Conservation (phyloP, 2,888 invertebrate genomes). For the Dastarcus helophoroides region DNA sequence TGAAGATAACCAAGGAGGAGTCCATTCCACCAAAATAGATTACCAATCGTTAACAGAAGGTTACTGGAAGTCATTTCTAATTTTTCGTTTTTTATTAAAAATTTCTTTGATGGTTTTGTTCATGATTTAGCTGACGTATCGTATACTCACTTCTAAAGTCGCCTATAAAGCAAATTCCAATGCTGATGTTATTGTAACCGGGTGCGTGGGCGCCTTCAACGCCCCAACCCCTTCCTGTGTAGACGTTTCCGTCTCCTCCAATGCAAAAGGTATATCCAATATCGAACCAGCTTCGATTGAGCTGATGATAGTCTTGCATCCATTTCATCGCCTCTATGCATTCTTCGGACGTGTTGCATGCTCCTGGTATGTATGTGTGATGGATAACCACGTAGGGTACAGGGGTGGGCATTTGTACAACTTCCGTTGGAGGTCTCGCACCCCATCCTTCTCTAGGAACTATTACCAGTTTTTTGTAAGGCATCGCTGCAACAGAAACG, state of each 20-base stretch:
- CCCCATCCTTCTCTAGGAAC: constrained; percentile 47
- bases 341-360: constrained; percentile 42
- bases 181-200: constrained; percentile 52
- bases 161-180: constrained; percentile 62
- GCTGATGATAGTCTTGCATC: constrained; percentile 56
- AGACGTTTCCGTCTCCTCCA: constrained; percentile 60
- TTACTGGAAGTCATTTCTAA: too few relatives aligned
- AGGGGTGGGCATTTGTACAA: constrained; percentile 42
- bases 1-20: too few relatives aligned
- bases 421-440: constrained; percentile 40
- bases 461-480: constrained; percentile 21
- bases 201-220: constrained; percentile 59
- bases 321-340: constrained; percentile 49
- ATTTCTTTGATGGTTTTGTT: too few relatives aligned
- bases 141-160: constrained; percentile 54
- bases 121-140: too few relatives aligned
- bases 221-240: constrained; percentile 62
- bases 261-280: constrained; percentile 62
- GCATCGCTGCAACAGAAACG: too few relatives aligned
- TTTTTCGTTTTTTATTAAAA: too few relatives aligned
- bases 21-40: too few relatives aligned
- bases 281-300: constrained; percentile 51
- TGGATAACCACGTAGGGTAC: constrained; percentile 60
- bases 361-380: constrained; percentile 53
- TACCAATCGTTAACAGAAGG: too few relatives aligned